These are phyloP conservation scores for Eristalis arbustorum DNA, from an alignment of 2,888 invertebrate genomes.

Conservation along the genomic window DNA sequence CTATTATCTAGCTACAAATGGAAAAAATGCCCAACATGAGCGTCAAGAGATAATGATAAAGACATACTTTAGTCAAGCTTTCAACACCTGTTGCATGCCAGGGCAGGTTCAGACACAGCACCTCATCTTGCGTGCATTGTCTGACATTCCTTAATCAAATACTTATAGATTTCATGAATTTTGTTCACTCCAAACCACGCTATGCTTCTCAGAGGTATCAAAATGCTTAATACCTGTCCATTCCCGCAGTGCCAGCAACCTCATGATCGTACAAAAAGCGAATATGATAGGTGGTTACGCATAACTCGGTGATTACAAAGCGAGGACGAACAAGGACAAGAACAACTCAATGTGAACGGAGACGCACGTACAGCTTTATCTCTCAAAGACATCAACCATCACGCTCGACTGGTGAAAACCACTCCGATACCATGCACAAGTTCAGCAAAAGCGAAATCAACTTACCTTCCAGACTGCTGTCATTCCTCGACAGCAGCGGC, in stretches of 20 bases:
- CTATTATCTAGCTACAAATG: no score
- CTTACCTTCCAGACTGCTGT: slow-evolving; percentile 78
- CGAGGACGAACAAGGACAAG: neutral
- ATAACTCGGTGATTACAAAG: neutral
- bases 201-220: no score
- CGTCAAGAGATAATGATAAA: no score
- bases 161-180: no score
- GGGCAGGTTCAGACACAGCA: no score
- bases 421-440: neutral
- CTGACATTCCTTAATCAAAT: no score
- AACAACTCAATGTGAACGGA: neutral
- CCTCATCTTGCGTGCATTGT: no score
- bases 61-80: no score
- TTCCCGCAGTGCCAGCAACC: neutral
- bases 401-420: neutral
- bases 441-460: slow-evolving; percentile 16
- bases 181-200: no score
- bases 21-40: no score
- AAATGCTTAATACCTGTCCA: no score
- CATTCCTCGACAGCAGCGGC: slow-evolving; percentile 76
- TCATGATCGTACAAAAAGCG: neutral
- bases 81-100: no score
- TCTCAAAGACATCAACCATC: neutral
- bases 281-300: neutral
- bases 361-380: neutral